phyloP scores from a whole-genome alignment of 2,113 vertebrate genomes.

The Guaruba guarouba region DNA sequence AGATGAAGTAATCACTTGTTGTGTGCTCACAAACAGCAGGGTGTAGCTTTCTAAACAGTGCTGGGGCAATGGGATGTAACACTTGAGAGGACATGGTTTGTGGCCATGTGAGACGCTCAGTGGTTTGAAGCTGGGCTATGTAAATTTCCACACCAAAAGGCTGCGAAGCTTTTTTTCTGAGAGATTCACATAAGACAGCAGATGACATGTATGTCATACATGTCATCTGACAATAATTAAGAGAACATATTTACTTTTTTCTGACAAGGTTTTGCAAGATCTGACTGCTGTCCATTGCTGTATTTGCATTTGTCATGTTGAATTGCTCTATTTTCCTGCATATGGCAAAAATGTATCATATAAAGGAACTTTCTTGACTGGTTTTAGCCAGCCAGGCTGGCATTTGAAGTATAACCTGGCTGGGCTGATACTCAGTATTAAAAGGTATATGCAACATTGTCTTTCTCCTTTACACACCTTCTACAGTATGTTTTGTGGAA shows the following conservation, averaged over 20 bases:
- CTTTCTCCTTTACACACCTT: background rate
- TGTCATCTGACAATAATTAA: background rate
- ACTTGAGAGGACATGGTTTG: background rate
- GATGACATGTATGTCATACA: background rate
- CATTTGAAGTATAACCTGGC: background rate
- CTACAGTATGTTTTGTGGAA: background rate
- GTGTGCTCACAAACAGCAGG: background rate
- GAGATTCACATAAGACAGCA: background rate
- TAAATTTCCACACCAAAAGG: background rate
- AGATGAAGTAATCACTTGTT: background rate
- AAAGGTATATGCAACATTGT: background rate
- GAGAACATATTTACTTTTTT: background rate
- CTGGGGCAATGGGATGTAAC: background rate
- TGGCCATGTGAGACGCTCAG: background rate
- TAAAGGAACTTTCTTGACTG: background rate
- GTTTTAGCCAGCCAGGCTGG: background rate
- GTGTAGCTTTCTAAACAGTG: background rate
- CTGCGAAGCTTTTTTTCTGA: background rate
- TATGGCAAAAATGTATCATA: background rate
- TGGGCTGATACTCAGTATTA: background rate
- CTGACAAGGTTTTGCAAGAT: background rate
- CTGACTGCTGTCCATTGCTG: background rate
- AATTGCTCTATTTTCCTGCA: background rate
- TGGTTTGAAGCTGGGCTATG: background rate
- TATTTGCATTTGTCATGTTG: background rate